Percentiles rank a stretch among this genome's conserved stretches.
phyloP scores from a whole-genome alignment of 2,797 vertebrate genomes.

The Chanos chanos region DNA sequence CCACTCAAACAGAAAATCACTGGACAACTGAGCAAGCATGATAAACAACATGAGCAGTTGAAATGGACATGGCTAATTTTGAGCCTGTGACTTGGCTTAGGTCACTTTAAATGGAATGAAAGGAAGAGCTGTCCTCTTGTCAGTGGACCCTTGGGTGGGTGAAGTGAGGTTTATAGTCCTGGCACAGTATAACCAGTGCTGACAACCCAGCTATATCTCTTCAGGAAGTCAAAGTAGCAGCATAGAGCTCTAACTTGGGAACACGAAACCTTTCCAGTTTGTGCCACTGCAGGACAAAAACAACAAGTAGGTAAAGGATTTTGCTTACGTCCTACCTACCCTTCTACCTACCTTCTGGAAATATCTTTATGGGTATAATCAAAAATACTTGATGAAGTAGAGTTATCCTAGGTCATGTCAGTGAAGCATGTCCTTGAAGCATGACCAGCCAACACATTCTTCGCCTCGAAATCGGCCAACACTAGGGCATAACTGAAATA shows the following conservation, averaged over 20 bases:
- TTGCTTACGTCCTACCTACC: too few species aligned
- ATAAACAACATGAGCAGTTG: too few species aligned
- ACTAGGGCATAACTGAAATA: conserved; percentile 70
- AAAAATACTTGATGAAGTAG: too few species aligned
- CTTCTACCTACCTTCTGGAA: too few species aligned
- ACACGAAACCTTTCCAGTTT: conserved; percentile 24
- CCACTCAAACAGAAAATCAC: too few species aligned
- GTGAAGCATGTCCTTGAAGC: conserved; percentile 36
- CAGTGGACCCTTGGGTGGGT: conserved; percentile 41
- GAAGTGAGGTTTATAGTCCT: conserved; percentile 73
- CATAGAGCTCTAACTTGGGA: conserved; percentile 40
- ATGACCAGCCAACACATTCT: conserved; percentile 63
- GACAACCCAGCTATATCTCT: conserved; percentile 63
- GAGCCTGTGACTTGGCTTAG: too few species aligned
- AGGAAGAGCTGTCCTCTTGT: background rate
- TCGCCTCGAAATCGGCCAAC: conserved; percentile 62
- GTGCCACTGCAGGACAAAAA: too few species aligned
- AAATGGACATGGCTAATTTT: too few species aligned
- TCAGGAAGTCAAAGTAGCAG: conserved; percentile 63
- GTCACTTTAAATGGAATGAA: too few species aligned
- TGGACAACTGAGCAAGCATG: too few species aligned
- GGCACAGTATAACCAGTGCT: conserved; percentile 59
- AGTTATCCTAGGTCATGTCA: conserved; percentile 25
- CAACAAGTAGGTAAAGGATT: conserved; percentile 24
- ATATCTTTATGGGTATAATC: too few species aligned